A percentile compares a stretch with the other conserved stretches of the same genome.
Conservation (phyloP, 2,888 invertebrate genomes). For the Chrysopilus asiliformis region DNA sequence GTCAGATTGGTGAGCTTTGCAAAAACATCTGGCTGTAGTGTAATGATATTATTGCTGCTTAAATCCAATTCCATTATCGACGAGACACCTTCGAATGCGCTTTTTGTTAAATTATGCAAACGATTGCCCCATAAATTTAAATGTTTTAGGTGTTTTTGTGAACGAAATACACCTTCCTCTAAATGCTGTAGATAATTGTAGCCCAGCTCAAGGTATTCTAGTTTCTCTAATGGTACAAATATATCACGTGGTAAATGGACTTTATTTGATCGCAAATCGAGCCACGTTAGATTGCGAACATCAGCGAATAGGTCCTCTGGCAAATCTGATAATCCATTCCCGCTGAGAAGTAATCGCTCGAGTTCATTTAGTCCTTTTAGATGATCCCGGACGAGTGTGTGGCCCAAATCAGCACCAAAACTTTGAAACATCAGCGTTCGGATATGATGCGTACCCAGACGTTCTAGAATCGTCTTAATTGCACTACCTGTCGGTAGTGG, state of each 20-base stretch:
- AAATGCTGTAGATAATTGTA: conserved; percentile 50
- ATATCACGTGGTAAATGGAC: conserved; percentile 43
- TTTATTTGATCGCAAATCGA: conserved; percentile 49
- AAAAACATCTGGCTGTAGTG: conserved; percentile 48
- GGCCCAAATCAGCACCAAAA: conserved; percentile 36
- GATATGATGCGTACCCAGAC: conserved; percentile 27
- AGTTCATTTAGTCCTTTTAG: conserved; percentile 43
- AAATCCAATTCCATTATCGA: conserved; percentile 54
- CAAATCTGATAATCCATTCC: conserved; percentile 47
- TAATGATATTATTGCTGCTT: conserved; percentile 48
- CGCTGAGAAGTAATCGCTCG: conserved; percentile 43
- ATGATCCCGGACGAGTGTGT: conserved; percentile 44
- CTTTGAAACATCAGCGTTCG: conserved; percentile 42
- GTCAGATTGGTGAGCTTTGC: conserved; percentile 45
- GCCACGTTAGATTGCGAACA: conserved; percentile 45
- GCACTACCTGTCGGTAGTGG: conserved; percentile 34
- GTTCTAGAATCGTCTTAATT: conserved; percentile 32
- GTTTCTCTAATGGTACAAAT: conserved; percentile 41
- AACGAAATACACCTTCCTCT: conserved; percentile 46
- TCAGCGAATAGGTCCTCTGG: conserved; percentile 48
- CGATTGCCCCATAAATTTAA: conserved; percentile 58
- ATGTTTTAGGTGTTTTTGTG: conserved; percentile 43
- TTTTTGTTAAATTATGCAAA: conserved; percentile 46
- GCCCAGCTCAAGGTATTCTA: conserved; percentile 51
- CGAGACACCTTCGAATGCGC: conserved; percentile 48